Conservation (phyloP, 2,113 vertebrate genomes). For the Phalacrocorax brasilianus region DNA sequence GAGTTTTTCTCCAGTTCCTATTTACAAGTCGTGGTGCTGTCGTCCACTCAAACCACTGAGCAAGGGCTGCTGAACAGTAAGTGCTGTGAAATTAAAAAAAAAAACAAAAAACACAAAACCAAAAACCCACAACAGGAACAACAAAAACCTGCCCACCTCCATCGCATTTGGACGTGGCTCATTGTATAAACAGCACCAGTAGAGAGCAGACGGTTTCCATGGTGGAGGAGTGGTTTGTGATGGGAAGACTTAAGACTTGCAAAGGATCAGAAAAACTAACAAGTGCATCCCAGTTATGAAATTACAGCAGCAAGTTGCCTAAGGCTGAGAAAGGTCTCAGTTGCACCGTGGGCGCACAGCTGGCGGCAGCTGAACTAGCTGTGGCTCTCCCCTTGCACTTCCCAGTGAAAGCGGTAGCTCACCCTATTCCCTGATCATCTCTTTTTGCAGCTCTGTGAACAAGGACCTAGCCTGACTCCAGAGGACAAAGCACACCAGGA, state of each 20-base stretch:
- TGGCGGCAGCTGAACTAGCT: background rate
- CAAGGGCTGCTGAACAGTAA: background rate
- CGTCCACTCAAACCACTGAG: background rate
- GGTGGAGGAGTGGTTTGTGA: background rate
- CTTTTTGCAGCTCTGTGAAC: background rate
- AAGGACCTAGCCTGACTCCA: background rate
- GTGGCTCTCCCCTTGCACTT: background rate
- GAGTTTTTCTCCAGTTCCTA: background rate
- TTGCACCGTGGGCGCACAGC: background rate
- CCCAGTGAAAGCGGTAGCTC: background rate
- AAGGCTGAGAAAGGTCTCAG: slow-evolving; percentile 16
- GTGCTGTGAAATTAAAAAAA: background rate
- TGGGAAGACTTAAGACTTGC: slow-evolving; percentile 39
- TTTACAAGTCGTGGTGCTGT: background rate
- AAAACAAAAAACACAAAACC: background rate
- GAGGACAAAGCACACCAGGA: background rate
- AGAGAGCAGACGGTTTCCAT: background rate
- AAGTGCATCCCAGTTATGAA: background rate
- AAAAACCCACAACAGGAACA: background rate
- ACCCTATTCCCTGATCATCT: background rate
- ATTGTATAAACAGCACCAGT: background rate
- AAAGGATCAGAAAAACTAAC: slow-evolving; percentile 14
- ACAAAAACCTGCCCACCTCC: background rate
- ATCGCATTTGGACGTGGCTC: background rate
- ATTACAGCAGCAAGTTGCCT: slow-evolving; percentile 35